Percentiles rank a stretch among this genome's conserved stretches.
These are phyloP conservation scores for Prosopocoilus inquinatus DNA, from an alignment of 2,888 invertebrate genomes.

Conservation along the genomic window DNA sequence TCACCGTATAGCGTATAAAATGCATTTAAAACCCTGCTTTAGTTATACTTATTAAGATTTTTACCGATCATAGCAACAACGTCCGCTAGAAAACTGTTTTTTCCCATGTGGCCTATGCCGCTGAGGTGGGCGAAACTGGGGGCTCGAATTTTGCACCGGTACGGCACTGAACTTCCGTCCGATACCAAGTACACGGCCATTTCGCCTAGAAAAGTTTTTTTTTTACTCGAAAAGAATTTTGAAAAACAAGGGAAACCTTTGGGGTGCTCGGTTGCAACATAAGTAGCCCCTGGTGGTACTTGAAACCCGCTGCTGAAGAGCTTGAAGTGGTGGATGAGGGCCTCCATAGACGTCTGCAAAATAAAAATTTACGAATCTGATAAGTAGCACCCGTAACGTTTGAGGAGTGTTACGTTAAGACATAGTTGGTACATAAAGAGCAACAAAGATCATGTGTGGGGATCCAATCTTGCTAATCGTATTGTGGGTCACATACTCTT, in stretches of 20 bases:
- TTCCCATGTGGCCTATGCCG: slow-evolving; percentile 57
- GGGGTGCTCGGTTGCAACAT: slow-evolving; percentile 77
- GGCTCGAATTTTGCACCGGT: slow-evolving; percentile 50
- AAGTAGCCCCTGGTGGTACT: slow-evolving; percentile 83
- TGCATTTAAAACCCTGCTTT: too few species aligned
- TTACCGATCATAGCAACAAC: slow-evolving; percentile 15
- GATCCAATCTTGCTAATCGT: too few species aligned
- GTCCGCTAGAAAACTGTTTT: slow-evolving; percentile 54
- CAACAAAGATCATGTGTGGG: too few species aligned
- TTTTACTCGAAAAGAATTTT: background rate
- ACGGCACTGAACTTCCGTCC: slow-evolving; percentile 77
- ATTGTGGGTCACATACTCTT: too few species aligned
- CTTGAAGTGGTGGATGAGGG: slow-evolving; percentile 88
- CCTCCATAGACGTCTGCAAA: slow-evolving; percentile 70
- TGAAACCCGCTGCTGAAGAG: slow-evolving; percentile 77
- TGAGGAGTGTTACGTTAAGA: background rate
- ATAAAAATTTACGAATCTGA: slow-evolving; percentile 7
- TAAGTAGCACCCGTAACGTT: too few species aligned
- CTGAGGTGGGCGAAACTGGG: slow-evolving; percentile 63
- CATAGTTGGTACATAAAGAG: background rate
- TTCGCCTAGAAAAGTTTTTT: slow-evolving; percentile 53
- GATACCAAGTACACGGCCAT: slow-evolving; percentile 84
- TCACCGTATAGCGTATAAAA: too few species aligned
- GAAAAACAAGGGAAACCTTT: slow-evolving; percentile 56
- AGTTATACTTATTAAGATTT: background rate